These are phyloP conservation scores for Podarcis muralis DNA, from an alignment of 2,113 vertebrate species.

Conservation along the genomic window DNA sequence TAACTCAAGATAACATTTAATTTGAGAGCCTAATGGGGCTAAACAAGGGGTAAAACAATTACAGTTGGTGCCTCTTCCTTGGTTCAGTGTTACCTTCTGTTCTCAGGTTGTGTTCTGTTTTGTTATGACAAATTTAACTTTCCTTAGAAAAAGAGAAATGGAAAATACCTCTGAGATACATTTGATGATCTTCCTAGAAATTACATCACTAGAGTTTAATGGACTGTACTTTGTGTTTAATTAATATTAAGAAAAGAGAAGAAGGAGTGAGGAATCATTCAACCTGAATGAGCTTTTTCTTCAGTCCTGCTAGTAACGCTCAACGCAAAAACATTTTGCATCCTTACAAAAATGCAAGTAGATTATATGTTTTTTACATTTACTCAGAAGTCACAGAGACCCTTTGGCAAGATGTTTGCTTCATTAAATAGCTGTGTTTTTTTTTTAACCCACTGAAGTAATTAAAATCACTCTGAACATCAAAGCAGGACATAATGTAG, in stretches of 20 bases:
- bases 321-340: constrained; percentile 47
- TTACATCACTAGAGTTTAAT: constrained; percentile 66
- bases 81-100: constrained; percentile 52
- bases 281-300: constrained; percentile 42
- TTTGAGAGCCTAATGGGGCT: background rate
- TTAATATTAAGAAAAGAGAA: constrained; percentile 47
- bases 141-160: constrained; percentile 58
- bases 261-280: constrained; percentile 24
- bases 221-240: constrained; percentile 48
- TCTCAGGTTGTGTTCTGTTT: constrained; percentile 51
- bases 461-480: background rate
- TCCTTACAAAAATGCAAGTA: background rate
- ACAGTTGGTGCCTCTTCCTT: constrained; percentile 43
- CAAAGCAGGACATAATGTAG: background rate
- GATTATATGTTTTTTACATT: background rate
- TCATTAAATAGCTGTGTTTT: background rate
- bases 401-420: background rate
- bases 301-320: constrained; percentile 29
- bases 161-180: constrained; percentile 67
- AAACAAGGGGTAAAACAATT: constrained; percentile 33
- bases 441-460: background rate
- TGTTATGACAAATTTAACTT: constrained; percentile 67
- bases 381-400: constrained; percentile 17
- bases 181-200: constrained; percentile 65
- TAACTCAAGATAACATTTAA: background rate